phyloP scores from a whole-genome alignment of 2,888 invertebrate species.

The Catocala fraxini region DNA sequence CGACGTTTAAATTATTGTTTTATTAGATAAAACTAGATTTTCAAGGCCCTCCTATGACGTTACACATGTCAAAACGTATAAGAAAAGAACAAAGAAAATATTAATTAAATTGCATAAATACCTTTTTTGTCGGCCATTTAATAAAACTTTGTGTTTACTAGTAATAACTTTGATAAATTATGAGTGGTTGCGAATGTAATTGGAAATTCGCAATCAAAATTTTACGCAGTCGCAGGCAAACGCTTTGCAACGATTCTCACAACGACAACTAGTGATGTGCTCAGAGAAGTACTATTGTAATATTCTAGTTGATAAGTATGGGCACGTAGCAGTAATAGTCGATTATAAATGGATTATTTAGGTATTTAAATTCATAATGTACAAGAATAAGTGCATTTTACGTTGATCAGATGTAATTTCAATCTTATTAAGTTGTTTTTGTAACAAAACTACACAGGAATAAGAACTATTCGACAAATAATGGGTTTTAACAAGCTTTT shows the following conservation, averaged over 20 bases:
- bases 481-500: no score
- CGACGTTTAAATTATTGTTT: slow-evolving; percentile 41
- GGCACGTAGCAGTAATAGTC: not conserved
- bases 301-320: not conserved
- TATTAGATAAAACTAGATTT: slow-evolving; percentile 52
- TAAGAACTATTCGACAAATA: no score
- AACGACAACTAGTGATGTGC: slow-evolving; percentile 64
- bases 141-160: slow-evolving; percentile 68
- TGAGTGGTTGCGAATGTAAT: slow-evolving; percentile 49
- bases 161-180: slow-evolving; percentile 64
- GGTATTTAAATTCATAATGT: no score
- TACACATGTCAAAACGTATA: slow-evolving; percentile 80
- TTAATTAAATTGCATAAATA: slow-evolving; percentile 77
- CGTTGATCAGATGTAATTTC: no score
- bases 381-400: no score
- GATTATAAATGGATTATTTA: not conserved
- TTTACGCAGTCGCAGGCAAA: slow-evolving; percentile 72
- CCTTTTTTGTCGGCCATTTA: slow-evolving; percentile 88
- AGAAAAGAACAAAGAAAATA: slow-evolving; percentile 78
- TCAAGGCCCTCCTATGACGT: slow-evolving; percentile 72
- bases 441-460: no score
- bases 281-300: not conserved
- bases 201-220: slow-evolving; percentile 61
- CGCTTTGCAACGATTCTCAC: slow-evolving; percentile 66
- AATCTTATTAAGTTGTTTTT: no score